Percentiles rank a stretch among this genome's conserved stretches.
phyloP scores from a whole-genome alignment of 2,888 invertebrate genomes.

The Spatulosminthurus flaviceps region DNA sequence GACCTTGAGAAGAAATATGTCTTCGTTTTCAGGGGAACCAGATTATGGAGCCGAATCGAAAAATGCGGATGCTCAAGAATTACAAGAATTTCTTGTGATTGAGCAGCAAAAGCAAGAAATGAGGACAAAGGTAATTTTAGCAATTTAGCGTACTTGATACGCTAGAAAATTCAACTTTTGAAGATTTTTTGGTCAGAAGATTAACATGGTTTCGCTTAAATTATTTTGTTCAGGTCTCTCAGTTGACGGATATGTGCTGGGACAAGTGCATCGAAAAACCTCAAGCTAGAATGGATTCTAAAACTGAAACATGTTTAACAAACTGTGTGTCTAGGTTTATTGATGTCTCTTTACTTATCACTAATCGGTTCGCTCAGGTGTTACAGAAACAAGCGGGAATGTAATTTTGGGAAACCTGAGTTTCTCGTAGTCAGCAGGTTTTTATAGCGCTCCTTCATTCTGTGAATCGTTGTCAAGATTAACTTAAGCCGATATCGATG shows the following conservation, averaged over 20 bases:
- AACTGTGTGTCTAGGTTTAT: constrained; percentile 96
- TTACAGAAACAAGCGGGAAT: constrained; percentile 76
- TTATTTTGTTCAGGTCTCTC: constrained; percentile 76
- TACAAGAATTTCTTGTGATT: constrained; percentile 42
- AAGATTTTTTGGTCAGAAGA: too few species aligned
- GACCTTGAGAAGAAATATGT: constrained; percentile 3
- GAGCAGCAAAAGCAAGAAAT: constrained; percentile 47
- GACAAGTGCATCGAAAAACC: constrained; percentile 95
- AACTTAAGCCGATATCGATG: too few species aligned
- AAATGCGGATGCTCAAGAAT: constrained; percentile 39
- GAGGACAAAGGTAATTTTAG: constrained; percentile 36
- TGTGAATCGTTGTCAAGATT: neutral
- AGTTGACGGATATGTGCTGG: constrained; percentile 95
- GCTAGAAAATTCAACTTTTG: neutral
- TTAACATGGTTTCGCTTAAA: too few species aligned
- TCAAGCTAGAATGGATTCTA: constrained; percentile 83
- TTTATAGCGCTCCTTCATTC: neutral
- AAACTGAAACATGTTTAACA: constrained; percentile 87
- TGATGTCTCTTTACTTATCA: constrained; percentile 87
- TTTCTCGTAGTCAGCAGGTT: neutral
- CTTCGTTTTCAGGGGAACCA: constrained; percentile 2
- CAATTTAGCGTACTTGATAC: neutral
- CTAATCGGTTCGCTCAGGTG: constrained; percentile 87
- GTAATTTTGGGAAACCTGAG: neutral
- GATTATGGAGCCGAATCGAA: neutral